A percentile compares a stretch with the other conserved stretches of the same genome.
Conservation (phyloP, 2,888 invertebrate genomes). For the Thyatira batis region DNA sequence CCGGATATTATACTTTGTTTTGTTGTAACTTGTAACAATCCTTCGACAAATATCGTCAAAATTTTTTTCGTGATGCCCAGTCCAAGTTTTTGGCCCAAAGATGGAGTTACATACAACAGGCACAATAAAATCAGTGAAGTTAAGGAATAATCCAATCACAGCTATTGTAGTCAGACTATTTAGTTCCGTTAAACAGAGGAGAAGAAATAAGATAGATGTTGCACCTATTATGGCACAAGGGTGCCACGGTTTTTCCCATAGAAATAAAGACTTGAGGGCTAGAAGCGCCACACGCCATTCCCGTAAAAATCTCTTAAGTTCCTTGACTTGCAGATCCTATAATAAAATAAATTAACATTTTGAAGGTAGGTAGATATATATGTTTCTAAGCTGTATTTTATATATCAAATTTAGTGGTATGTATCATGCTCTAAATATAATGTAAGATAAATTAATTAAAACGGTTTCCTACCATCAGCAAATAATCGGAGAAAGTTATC, state of each 20-base stretch:
- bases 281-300: conserved; percentile 89
- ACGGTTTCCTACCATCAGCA: too few relatives aligned
- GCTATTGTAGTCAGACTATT: conserved; percentile 89
- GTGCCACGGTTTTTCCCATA: conserved; percentile 94
- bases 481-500: too few relatives aligned
- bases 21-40: conserved; percentile 68
- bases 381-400: too few relatives aligned
- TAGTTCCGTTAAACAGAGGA: conserved; percentile 92
- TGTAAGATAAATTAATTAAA: background rate
- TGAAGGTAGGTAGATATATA: conserved; percentile 32
- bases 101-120: conserved; percentile 87
- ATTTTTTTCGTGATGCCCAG: conserved; percentile 89
- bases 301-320: conserved; percentile 87
- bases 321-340: conserved; percentile 88
- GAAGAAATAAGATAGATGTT: conserved; percentile 81
- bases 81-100: conserved; percentile 87
- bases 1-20: conserved; percentile 51
- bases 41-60: conserved; percentile 88
- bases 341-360: conserved; percentile 18
- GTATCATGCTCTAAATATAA: conserved; percentile 42
- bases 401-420: too few relatives aligned
- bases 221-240: conserved; percentile 88
- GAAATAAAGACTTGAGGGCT: conserved; percentile 85
- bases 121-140: conserved; percentile 90
- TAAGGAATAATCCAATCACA: conserved; percentile 85